Base-by-base conservation (phyloP, 2,888 invertebrate species). In the Ypsolopha scabrella region DNA sequence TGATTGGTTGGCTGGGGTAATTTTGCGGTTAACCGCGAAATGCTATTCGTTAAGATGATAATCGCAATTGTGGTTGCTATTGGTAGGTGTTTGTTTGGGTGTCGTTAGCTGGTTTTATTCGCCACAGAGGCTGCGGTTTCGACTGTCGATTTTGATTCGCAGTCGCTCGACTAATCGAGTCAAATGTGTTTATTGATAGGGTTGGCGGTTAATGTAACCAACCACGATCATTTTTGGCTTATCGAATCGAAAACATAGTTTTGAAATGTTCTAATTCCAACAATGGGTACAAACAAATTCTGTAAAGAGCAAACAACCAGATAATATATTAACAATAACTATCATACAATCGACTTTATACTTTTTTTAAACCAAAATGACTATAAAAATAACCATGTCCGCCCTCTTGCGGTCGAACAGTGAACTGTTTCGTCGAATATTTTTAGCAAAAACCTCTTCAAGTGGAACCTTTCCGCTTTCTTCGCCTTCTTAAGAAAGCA, bases 21-120 rank as follows among this genome's bases (percentile, higher is more conserved):
- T 76, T 75, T 77, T 87, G 86, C 65, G 86, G 86, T 85, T 86
- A 83, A 81, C 82, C 85, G 72, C 81, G 73, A 71, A 66, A 65
- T 67, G 80, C 76, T 68, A 83, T 85, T 86, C 81, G 83, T 79
- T 83, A 83, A 81, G 82, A 83, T 75, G 68, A 75, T 82, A 80
- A 80, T 77, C 69, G 78, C 75, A 65, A 69, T 71, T 68, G 58
- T 60, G 62, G 55, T 57, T 60, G 62, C 67, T 62, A 70, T 72
- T 70, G 69, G 68, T 61, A 69, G 76, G 75, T 35, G 6, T 38
- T 44, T 44, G 52, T 13, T 50, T 38, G 51, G 48, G 47, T 36
- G 33, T 36, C n/a, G 49, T 48, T 11, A 4, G 24, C 24, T 24
- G 45, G 48, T 45, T 45, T 50, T 72, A 77, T 80, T 79, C 76